Evolutionary conservation across 2,113 vertebrate species (phyloP).

Genomic region (Prinia subflava): DNA sequence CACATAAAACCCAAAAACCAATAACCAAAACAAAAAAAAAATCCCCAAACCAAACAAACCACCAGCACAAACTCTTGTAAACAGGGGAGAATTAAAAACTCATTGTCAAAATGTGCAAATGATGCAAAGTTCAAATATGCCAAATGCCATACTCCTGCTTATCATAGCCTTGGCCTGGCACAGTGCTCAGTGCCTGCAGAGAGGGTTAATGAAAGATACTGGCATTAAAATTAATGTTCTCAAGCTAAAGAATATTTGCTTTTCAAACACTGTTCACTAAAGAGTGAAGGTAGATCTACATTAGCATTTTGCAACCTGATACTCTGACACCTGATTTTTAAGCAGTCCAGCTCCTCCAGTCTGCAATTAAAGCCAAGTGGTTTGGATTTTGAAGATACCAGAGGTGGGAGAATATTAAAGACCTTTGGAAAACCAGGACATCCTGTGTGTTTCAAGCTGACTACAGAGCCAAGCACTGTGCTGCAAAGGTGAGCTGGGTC

Average conservation of each 20-base stretch:
- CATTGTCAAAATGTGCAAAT: neutral
- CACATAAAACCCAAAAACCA: too few relatives aligned
- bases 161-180: neutral
- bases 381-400: neutral
- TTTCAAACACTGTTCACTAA: neutral
- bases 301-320: neutral
- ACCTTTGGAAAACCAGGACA: neutral
- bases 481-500: neutral
- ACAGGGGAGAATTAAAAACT: conserved; percentile 37
- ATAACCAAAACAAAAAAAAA: neutral
- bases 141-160: neutral
- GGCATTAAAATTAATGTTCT: neutral
- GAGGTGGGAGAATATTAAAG: neutral
- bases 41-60: accelerated
- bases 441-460: neutral
- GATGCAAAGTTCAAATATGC: neutral
- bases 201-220: neutral
- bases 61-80: neutral
- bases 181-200: neutral
- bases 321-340: neutral
- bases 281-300: accelerated
- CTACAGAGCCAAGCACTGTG: too few relatives aligned
- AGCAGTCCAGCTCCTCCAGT: neutral
- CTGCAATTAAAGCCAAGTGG: neutral
- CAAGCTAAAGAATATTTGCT: neutral